Evolutionary conservation across 2,113 vertebrate genomes (phyloP).

Genomic region (Bombycilla garrulus): DNA sequence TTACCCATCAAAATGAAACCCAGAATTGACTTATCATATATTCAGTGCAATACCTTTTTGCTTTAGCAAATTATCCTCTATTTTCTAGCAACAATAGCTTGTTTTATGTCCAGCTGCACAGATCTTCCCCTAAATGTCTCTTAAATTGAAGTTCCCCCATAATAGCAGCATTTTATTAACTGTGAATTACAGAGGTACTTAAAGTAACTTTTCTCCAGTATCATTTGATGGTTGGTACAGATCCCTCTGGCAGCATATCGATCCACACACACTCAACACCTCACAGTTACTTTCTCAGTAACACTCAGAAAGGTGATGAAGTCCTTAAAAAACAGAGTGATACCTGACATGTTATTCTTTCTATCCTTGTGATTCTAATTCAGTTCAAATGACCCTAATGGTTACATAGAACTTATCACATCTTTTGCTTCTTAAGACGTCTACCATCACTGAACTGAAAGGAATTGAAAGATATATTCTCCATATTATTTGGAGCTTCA

Average conservation of each 20-base stretch:
- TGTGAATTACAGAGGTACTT: conserved; percentile 49
- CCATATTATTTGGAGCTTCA: not conserved
- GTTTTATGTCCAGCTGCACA: conserved; percentile 30
- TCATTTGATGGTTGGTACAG: not conserved
- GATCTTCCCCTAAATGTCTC: conserved; percentile 8
- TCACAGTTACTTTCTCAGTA: not conserved
- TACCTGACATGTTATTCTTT: not conserved
- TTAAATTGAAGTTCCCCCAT: conserved; percentile 16
- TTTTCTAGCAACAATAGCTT: conserved; percentile 43
- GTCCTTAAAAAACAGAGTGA: not conserved
- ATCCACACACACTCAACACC: not conserved
- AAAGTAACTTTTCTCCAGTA: conserved; percentile 7
- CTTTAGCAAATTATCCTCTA: conserved; percentile 30
- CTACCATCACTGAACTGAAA: not conserved
- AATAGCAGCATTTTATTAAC: conserved; percentile 50
- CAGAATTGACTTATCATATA: not conserved
- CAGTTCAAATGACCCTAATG: not conserved
- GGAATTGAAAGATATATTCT: not conserved
- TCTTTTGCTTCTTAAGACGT: not conserved
- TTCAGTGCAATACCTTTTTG: not conserved
- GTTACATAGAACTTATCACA: not conserved
- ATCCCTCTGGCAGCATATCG: not conserved
- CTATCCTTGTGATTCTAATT: not conserved
- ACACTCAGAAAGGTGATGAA: conserved; percentile 12
- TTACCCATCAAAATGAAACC: conserved; percentile 15